phyloP scores from a whole-genome alignment of 2,888 invertebrate genomes.

The Dichetophora obliterata region DNA sequence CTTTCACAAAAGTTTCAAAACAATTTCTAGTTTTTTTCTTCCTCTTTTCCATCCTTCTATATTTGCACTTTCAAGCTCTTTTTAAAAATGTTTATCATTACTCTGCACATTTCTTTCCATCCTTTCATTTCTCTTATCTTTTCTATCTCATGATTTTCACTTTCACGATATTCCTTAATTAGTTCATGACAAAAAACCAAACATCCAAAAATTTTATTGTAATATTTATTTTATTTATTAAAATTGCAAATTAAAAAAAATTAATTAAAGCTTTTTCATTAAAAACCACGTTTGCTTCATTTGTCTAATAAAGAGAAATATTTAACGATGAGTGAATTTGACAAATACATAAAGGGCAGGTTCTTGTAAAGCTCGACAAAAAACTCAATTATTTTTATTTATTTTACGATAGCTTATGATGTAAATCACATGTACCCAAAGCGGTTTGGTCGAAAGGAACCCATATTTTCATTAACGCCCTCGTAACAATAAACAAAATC shows the following conservation, averaged over 20 bases:
- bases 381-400: too few relatives aligned
- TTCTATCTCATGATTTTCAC: conserved; percentile 32
- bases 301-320: background rate
- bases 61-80: conserved; percentile 17
- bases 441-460: too few relatives aligned
- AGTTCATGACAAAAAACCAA: conserved; percentile 56
- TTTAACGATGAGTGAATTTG: background rate
- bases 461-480: too few relatives aligned
- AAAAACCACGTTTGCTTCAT: background rate
- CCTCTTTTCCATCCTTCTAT: conserved; percentile 25
- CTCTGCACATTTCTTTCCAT: conserved; percentile 13
- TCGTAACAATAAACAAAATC: too few relatives aligned
- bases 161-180: background rate
- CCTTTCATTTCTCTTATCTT: conserved; percentile 36
- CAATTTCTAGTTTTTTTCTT: background rate
- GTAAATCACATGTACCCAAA: too few relatives aligned
- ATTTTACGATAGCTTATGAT: too few relatives aligned
- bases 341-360: too few relatives aligned
- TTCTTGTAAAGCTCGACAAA: too few relatives aligned
- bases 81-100: conserved; percentile 6
- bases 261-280: conserved; percentile 37
- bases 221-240: conserved; percentile 68
- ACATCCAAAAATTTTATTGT: conserved; percentile 51
- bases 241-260: conserved; percentile 56
- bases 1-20: background rate